Evolutionary conservation across 2,888 invertebrate genomes (phyloP).

Genomic region (Morpho helenor): DNA sequence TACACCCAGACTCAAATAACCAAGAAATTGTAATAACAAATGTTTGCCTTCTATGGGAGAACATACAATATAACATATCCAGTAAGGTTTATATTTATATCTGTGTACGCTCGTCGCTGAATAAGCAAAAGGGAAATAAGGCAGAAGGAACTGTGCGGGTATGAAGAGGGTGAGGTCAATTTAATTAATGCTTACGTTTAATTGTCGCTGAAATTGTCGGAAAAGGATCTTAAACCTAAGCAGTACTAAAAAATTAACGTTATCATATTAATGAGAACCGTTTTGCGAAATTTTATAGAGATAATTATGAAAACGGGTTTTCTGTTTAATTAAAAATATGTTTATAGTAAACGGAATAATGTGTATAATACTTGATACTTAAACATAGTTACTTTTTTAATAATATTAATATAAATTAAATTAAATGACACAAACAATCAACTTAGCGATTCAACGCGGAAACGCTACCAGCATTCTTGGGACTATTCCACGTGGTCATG

Average conservation of each 20-base stretch:
- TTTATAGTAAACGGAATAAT: conserved; percentile 9
- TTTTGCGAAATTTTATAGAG: background rate
- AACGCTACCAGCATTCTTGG: no score
- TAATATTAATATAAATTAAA: no score
- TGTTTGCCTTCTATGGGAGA: no score
- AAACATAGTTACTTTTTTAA: no score
- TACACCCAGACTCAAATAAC: no score
- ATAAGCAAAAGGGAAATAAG: conserved; percentile 76
- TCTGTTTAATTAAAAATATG: background rate
- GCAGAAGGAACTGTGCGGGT: conserved; percentile 43
- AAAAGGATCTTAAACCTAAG: conserved; percentile 45
- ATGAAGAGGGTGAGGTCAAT: conserved; percentile 49
- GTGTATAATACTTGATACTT: no score
- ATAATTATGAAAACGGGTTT: no score
- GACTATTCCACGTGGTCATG: no score
- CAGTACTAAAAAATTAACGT: conserved; percentile 8
- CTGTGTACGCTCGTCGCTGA: conserved; percentile 45
- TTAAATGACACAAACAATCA: no score
- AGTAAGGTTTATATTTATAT: conserved; percentile 8
- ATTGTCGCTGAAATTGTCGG: conserved; percentile 65
- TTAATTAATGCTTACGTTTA: conserved; percentile 77
- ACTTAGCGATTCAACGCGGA: no score
- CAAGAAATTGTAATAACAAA: no score
- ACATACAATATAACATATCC: conserved; percentile 4
- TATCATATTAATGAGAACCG: background rate